Evolutionary conservation across 2,888 invertebrate genomes (phyloP), one percentile per base, ranked within the genome.

Genomic region (Heteromyza rotundicornis): DNA sequence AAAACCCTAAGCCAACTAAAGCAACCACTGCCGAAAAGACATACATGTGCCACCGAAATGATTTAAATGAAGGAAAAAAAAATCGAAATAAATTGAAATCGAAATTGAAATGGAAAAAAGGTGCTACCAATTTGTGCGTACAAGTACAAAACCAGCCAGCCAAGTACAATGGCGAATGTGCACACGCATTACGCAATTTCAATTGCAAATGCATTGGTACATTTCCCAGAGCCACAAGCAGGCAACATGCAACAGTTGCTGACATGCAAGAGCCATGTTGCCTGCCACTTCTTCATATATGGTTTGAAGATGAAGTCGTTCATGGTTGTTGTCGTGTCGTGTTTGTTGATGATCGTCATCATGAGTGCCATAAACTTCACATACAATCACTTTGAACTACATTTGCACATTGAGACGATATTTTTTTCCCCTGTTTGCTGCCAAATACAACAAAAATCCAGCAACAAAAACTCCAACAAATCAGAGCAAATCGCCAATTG

Each of bases 371-470:
- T 32, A 53, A 32, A 53, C 52, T 53, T 53, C 55, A 17, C 40
- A 20, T 22, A 55, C 51, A 44, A 56, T 51, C 51, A 40, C 60
- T 52, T 57, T 44, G 57, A 61, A 56, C 57, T 56, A 57, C 57
- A 35, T 40, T 23, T 17, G n/a, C 16, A 20, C 20, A 19, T 16
- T 32, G 47, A 5, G 27, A 27, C 27, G 27, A 27, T 54, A 14
- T 2, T 40, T 56, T 17, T 2, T 44, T 57, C 2, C 24, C 2
- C 27, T 50, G 12, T 19, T 50, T 59, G 36, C 3, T 35, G 23
- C 32, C 53, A 19, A 12, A 44, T 32, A 40, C 14, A 32, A n/a
- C n/a, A 12, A 16, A 36, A 52, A 59, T 59, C 35, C 32, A 53
- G 24, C 32, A 32, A 32, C 53, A 7, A 20, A 53, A 32, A 19